phyloP scores from a whole-genome alignment of 1,140 invertebrate genomes.

The Conus betulinus region DNA sequence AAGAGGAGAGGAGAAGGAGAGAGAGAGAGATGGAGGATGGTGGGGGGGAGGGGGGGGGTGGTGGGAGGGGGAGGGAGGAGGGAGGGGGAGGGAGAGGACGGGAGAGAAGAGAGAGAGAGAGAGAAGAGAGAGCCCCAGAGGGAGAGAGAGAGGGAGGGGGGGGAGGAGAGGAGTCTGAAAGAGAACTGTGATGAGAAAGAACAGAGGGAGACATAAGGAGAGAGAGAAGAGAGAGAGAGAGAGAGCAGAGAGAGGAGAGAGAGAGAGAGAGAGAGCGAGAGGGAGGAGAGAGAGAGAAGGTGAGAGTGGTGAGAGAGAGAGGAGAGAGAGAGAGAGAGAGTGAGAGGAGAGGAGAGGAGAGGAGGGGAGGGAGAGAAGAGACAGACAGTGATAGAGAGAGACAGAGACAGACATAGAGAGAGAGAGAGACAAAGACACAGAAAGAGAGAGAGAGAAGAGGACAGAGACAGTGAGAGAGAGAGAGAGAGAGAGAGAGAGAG shows the following conservation, averaged over 20 bases:
- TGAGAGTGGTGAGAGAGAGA: no score
- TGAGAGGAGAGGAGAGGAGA: neutral
- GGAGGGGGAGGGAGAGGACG: neutral
- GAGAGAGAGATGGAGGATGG: neutral
- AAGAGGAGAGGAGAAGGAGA: no score
- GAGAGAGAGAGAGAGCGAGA: neutral
- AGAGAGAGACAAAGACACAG: neutral
- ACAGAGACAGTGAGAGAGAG: no score
- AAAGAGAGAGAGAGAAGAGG: neutral
- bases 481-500: conserved; percentile 8
- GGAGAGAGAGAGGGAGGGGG: neutral
- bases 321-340: conserved; percentile 26
- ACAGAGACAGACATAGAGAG: neutral
- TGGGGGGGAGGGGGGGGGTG: neutral
- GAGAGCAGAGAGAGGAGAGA: no score
- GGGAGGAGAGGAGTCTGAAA: neutral
- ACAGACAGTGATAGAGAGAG: no score
- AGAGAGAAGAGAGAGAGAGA: no score
- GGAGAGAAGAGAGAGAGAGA: conserved; percentile 1
- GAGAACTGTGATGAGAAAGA: no score
- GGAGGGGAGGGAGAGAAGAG: neutral
- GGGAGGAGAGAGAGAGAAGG: neutral
- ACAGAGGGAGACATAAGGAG: no score
- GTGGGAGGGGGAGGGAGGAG: neutral
- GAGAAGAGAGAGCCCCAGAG: neutral